Conservation (phyloP, 2,113 vertebrate genomes). For the Conger conger region DNA sequence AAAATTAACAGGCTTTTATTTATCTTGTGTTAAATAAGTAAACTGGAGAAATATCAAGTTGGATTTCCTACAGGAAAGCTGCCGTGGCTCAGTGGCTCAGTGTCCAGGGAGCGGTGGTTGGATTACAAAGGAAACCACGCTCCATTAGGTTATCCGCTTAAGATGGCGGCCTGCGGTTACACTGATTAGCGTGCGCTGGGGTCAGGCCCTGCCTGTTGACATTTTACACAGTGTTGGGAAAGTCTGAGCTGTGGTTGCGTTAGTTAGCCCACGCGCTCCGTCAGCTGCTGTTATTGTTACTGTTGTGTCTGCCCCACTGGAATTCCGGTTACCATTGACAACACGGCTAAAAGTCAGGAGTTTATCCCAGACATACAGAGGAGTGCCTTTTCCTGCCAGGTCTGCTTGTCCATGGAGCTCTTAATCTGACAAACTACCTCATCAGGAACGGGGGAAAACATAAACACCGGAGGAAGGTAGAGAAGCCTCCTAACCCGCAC, state of each 20-base stretch:
- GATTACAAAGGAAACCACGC: background rate
- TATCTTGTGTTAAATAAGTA: slow-evolving; percentile 10
- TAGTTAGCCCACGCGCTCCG: slow-evolving; percentile 21
- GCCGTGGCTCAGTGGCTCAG: background rate
- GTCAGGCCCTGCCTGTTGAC: slow-evolving; percentile 6
- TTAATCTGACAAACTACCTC: background rate
- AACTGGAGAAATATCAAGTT: slow-evolving; percentile 17
- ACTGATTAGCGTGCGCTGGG: background rate
- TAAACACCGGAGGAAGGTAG: background rate
- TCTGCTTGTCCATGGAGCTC: background rate
- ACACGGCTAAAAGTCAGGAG: slow-evolving; percentile 3
- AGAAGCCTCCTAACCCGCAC: background rate
- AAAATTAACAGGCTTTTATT: slow-evolving; percentile 35
- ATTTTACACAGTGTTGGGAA: slow-evolving; percentile 29
- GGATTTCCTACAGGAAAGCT: background rate
- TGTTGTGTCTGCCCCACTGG: slow-evolving; percentile 13
- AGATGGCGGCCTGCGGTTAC: background rate
- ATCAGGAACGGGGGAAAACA: background rate
- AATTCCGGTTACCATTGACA: slow-evolving; percentile 13
- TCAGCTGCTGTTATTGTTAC: slow-evolving; percentile 19
- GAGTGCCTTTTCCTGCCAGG: background rate
- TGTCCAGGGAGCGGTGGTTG: background rate
- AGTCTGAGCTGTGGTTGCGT: background rate
- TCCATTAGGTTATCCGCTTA: background rate
- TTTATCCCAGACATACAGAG: background rate